Evolutionary conservation across 2,888 invertebrate species (phyloP).

Genomic region (Tridacna gigas): DNA sequence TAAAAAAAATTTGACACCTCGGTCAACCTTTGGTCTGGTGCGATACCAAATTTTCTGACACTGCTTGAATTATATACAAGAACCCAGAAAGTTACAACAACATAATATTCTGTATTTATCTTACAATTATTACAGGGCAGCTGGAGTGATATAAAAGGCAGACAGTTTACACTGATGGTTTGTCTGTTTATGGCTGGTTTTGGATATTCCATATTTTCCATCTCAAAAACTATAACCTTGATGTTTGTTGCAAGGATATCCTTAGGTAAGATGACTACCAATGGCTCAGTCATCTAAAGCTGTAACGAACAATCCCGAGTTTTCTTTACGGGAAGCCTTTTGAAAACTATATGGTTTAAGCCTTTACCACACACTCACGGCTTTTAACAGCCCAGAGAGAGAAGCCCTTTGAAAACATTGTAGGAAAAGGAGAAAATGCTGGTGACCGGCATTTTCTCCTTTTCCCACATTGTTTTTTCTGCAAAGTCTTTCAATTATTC

Average conservation of each 20-base stretch:
- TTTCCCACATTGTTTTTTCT: too few species aligned
- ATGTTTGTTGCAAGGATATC: slow-evolving; percentile 80
- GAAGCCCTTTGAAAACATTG: neutral
- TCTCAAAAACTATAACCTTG: slow-evolving; percentile 74
- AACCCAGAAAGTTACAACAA: neutral
- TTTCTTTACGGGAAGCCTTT: neutral
- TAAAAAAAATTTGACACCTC: too few species aligned
- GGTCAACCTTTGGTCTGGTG: too few species aligned
- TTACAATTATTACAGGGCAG: slow-evolving; percentile 74
- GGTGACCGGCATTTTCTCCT: neutral
- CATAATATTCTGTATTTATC: too few species aligned
- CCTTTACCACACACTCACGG: neutral
- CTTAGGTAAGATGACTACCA: slow-evolving; percentile 67
- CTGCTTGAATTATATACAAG: too few species aligned
- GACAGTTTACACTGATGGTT: slow-evolving; percentile 77
- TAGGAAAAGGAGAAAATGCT: slow-evolving; percentile 7
- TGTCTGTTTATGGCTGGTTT: slow-evolving; percentile 79
- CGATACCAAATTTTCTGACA: too few species aligned
- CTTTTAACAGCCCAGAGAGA: neutral
- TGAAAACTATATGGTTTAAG: too few species aligned
- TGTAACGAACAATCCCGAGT: neutral
- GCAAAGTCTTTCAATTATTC: too few species aligned
- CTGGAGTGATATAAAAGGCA: slow-evolving; percentile 83
- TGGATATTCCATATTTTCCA: slow-evolving; percentile 80
- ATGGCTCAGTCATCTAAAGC: neutral